Percentiles rank a stretch among this genome's conserved stretches.
Conservation (phyloP, 2,113 vertebrate genomes). For the Bufo gargarizans region DNA sequence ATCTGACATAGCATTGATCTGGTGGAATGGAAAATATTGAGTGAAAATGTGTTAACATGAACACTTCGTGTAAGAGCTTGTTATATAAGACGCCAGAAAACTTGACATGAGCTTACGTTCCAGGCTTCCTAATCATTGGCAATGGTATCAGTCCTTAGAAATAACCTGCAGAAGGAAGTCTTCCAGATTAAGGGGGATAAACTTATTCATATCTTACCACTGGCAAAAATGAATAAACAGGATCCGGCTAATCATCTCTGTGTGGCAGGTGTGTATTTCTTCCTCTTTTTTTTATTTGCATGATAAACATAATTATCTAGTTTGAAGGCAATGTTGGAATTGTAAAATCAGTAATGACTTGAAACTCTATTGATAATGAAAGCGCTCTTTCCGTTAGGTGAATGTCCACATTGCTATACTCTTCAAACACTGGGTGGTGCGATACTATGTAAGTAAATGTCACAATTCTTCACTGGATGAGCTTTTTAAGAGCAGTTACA, state of each 20-base stretch:
- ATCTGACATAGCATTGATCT: slow-evolving; percentile 9
- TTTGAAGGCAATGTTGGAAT: not conserved
- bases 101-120: not conserved
- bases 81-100: not conserved
- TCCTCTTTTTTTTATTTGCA: not conserved
- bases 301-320: not conserved
- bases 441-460: too few species aligned
- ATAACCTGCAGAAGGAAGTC: not conserved
- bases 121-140: accelerated
- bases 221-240: not conserved
- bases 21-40: not conserved
- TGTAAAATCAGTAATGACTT: not conserved
- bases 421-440: too few species aligned
- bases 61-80: not conserved
- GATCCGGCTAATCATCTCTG: accelerated
- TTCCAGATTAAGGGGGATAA: slow-evolving; percentile 25
- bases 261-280: slow-evolving; percentile 6
- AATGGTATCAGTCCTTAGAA: slow-evolving; percentile 5
- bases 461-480: too few species aligned
- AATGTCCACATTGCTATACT: too few species aligned
- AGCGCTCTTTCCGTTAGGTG: too few species aligned
- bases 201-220: not conserved
- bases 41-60: not conserved
- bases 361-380: too few species aligned
- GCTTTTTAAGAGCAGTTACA: too few species aligned